Evolutionary conservation across 2,797 vertebrate genomes (phyloP).

Genomic region (Spinibarbus caldwelli): DNA sequence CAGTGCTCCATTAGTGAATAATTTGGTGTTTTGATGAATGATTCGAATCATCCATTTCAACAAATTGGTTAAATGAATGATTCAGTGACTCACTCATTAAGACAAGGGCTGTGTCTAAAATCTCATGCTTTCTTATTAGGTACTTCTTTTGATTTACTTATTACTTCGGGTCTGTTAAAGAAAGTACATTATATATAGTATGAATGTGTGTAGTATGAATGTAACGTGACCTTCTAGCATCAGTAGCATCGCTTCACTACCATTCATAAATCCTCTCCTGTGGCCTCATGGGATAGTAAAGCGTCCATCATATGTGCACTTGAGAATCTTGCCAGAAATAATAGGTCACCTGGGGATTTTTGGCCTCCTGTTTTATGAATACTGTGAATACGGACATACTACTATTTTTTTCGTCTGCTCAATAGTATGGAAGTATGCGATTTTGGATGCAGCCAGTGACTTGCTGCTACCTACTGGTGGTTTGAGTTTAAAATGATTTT

Average conservation of each 20-base stretch:
- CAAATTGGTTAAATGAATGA: background rate
- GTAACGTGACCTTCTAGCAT: background rate
- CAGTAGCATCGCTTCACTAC: no score
- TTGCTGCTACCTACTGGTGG: background rate
- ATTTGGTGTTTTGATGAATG: background rate
- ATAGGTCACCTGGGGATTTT: background rate
- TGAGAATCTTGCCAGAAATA: background rate
- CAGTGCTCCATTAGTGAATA: background rate
- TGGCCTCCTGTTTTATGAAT: background rate
- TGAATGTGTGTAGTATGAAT: no score
- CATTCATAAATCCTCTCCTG: no score
- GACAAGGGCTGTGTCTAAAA: background rate
- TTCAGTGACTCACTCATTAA: background rate
- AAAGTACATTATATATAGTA: background rate
- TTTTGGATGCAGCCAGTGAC: background rate
- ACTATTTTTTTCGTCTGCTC: background rate
- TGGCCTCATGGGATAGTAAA: background rate
- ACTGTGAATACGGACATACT: background rate
- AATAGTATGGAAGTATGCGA: background rate
- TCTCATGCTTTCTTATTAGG: background rate
- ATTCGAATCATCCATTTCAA: background rate
- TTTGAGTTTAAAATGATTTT: background rate
- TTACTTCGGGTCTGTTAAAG: background rate
- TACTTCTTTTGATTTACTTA: background rate
- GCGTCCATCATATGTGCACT: background rate